These are phyloP conservation scores for Sericinus montela DNA, from an alignment of 2,888 invertebrate species.

Conservation along the genomic window DNA sequence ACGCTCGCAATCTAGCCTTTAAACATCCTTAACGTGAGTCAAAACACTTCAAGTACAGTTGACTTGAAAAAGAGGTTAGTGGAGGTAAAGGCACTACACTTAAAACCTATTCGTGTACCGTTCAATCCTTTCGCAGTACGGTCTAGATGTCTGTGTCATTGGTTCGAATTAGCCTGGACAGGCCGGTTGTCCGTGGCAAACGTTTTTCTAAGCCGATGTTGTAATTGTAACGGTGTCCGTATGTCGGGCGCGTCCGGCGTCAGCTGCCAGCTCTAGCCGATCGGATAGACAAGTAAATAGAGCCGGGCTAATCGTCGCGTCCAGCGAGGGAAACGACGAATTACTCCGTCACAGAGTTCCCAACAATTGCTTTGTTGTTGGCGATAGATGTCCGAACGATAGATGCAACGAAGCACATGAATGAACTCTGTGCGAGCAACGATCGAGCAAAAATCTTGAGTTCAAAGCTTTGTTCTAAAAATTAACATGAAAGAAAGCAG, in stretches of 20 bases:
- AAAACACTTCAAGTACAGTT: background rate
- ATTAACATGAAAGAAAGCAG: background rate
- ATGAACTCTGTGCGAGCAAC: slow-evolving; percentile 30
- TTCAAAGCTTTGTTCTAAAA: background rate
- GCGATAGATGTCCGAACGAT: slow-evolving; percentile 47
- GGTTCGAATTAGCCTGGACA: slow-evolving; percentile 43
- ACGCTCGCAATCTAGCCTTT: slow-evolving; percentile 5
- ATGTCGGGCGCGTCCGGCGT: slow-evolving; percentile 62
- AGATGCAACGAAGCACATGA: slow-evolving; percentile 42
- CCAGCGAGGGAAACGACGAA: slow-evolving; percentile 72
- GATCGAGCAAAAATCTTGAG: slow-evolving; percentile 9
- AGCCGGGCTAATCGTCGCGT: slow-evolving; percentile 74
- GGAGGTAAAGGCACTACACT: slow-evolving; percentile 6
- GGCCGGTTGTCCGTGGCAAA: slow-evolving; percentile 58
- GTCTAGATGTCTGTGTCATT: slow-evolving; percentile 46
- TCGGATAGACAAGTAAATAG: slow-evolving; percentile 76
- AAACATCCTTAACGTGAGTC: background rate
- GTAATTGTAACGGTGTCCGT: slow-evolving; percentile 74
- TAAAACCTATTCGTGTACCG: slow-evolving; percentile 27
- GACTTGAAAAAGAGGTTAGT: background rate
- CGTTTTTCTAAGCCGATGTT: slow-evolving; percentile 75
- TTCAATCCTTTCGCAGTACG: slow-evolving; percentile 46
- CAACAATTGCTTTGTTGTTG: slow-evolving; percentile 71
- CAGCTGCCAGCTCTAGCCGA: slow-evolving; percentile 69
- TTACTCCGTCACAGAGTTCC: slow-evolving; percentile 69